Evolutionary conservation across 2,888 invertebrate species (phyloP), one percentile per base, ranked within the genome.

Genomic region (Dysmachus trigonus): DNA sequence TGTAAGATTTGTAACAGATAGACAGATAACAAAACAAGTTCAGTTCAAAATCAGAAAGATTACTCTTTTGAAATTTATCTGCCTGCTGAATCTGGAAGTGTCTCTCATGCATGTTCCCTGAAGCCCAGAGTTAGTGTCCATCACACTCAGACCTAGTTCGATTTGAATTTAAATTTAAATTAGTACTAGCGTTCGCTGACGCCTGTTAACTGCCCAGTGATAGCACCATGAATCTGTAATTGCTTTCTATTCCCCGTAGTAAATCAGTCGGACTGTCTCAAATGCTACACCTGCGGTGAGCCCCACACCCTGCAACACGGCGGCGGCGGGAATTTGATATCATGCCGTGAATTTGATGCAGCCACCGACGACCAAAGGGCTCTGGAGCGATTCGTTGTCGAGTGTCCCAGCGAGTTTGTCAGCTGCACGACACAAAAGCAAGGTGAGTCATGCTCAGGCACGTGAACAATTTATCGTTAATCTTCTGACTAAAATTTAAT

Each of bases 221-320:
- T 83, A 31, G 83, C 41, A 41, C 71, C 41, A 85, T 85, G 27
- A 76, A 76, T 74, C 27, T 38, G 74, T 85, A 76, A 51, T 77
- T 85, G 62, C 53, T 38, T 77, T 85, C 35, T 53, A 76, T n/a
- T 77, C 76, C 53, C 6, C 76, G 38, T 30, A 53, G 62, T 85
- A 76, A 76, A 85, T 77, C 76, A 53, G 35, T 53, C 62, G 30
- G 13, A 79, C 41, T 81, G 87, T 30, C 85, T 88, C 18, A 87
- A 86, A 85, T 88, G 88, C 77, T 88, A 88, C 41, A 73, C 87
- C 51, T 88, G 88, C 22, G 88, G 88, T 22, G 87, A 88, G 31
- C 71, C 82, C 31, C 86, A 86, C 72, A 81, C 84, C 51, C 86
- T 77, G n/a, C 76, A 86, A 8, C 86, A 85, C 30, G 41, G 74